Evolutionary conservation across 2,888 invertebrate species (phyloP), one percentile per base, ranked within the genome.

Genomic region (Andrena trimmerana): DNA sequence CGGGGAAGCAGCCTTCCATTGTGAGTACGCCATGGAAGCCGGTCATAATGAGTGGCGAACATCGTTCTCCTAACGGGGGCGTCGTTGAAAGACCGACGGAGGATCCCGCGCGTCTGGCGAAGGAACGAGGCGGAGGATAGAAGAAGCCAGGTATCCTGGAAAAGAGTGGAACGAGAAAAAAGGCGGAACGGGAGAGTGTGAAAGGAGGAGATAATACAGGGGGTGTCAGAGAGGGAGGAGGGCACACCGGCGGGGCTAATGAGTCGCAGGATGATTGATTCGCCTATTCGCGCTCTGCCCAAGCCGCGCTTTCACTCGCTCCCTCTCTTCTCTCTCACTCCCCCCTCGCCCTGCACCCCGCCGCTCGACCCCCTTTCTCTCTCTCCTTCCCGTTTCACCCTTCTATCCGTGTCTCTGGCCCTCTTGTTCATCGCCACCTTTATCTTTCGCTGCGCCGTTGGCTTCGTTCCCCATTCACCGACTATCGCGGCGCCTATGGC

Each of bases 221-320:
- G 69, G 74, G 77, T 68, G 71, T 60, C 69, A 67, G 63, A 71
- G 80, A 85, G 80, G 78, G 79, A 81, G 78, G 63, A 78, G 85
- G 78, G 83, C 85, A 70, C 83, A 86, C 84, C 85, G 83, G 87
- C 86, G 90, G 90, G 91, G 92, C 92, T 94, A 93, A 94, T 94
- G 93, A 94, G 92, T 93, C 91, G 92, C 91, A 90, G 92, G 90
- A 94, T 93, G 93, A 93, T 93, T 93, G 93, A 93, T 93, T 93
- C 91, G 89, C 90, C 89, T 88, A 90, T 90, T 87, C 88, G 87
- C 85, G 84, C 83, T 86, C 81, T 87, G 84, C 83, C 88, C 89
- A 69, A 84, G 79, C 85, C 76, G 83, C 85, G 90, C 92, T 90
- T 92, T 92, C 88, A 90, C 90, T 90, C 85, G 69, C 80, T 83